Evolutionary conservation across 2,797 vertebrate genomes (phyloP).

Genomic region (Coregonus ussuriensis): DNA sequence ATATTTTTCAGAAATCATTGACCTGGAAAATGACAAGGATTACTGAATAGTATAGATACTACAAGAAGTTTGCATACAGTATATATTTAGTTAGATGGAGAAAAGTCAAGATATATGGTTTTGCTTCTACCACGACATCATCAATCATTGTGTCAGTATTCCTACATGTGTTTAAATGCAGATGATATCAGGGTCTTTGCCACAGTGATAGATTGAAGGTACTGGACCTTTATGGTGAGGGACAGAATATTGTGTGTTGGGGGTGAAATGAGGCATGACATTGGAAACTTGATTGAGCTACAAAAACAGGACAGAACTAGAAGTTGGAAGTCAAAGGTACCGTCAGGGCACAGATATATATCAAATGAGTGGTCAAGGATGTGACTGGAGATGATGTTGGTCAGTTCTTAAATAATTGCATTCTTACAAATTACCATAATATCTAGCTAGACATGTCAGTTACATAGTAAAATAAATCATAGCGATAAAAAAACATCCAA

Average conservation of each 20-base stretch:
- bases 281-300: slow-evolving; percentile 8
- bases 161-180: slow-evolving; percentile 29
- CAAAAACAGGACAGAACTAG: neutral
- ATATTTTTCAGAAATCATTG: neutral
- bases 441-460: neutral
- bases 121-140: slow-evolving; percentile 12
- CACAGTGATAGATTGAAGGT: slow-evolving; percentile 1
- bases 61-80: slow-evolving; percentile 17
- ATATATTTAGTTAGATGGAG: neutral
- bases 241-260: slow-evolving; percentile 14
- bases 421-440: neutral
- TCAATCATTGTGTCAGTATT: slow-evolving; percentile 30
- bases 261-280: slow-evolving; percentile 9
- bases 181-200: slow-evolving; percentile 15
- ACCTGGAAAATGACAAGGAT: neutral
- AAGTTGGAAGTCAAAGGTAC: neutral
- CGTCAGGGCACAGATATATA: neutral
- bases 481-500: neutral
- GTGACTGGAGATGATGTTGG: no score
- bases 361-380: neutral
- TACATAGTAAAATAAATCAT: neutral
- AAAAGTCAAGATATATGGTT: neutral
- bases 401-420: neutral
- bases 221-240: neutral
- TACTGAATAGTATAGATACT: slow-evolving; percentile 13